These are phyloP conservation scores for Bombus picipes DNA, from an alignment of 1,140 invertebrate genomes.

Conservation along the genomic window DNA sequence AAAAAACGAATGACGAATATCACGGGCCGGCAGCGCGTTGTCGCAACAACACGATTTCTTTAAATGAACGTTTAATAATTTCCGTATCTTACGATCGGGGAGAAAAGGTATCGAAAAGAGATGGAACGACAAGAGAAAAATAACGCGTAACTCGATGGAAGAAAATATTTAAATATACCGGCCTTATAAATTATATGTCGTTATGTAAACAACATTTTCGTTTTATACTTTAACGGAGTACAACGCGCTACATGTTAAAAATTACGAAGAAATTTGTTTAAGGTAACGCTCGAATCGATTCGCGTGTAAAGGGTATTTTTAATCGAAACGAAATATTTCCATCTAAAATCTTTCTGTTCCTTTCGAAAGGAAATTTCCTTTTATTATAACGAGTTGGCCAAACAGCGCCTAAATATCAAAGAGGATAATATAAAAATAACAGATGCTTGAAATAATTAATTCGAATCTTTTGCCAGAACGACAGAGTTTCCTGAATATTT, in stretches of 20 bases:
- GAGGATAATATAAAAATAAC: too few species aligned
- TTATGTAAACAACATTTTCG: background rate
- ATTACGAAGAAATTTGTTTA: too few species aligned
- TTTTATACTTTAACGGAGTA: background rate
- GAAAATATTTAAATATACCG: background rate
- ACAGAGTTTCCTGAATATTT: too few species aligned
- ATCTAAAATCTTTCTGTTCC: background rate
- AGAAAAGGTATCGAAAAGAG: background rate
- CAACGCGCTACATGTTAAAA: rapidly evolving
- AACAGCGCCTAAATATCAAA: rapidly evolving
- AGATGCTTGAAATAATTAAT: too few species aligned
- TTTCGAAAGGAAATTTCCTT: too few species aligned
- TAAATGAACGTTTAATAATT: background rate
- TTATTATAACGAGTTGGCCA: too few species aligned
- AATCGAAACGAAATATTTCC: background rate
- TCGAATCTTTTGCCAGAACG: too few species aligned
- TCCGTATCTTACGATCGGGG: background rate
- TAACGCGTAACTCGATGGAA: background rate
- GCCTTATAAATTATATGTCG: background rate
- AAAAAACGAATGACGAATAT: background rate
- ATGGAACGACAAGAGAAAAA: background rate
- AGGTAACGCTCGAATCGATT: background rate
- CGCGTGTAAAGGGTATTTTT: background rate
- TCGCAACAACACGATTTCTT: background rate
- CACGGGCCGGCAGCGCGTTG: background rate